Conservation (phyloP, 2,113 vertebrate species). For the Clarias magur region DNA sequence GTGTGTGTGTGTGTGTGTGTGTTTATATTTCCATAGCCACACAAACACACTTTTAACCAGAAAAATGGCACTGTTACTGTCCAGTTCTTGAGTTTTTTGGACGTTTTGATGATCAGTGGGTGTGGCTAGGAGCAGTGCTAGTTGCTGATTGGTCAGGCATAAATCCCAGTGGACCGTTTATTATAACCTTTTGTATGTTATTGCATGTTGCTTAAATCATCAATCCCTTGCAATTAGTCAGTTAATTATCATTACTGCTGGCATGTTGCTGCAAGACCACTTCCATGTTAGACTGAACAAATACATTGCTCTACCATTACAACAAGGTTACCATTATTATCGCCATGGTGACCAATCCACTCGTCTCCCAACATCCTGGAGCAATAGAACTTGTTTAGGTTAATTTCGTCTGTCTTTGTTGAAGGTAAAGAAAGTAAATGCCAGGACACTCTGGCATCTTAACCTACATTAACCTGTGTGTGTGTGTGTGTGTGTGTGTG, state of each 20-base stretch:
- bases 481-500: slow-evolving; percentile 42
- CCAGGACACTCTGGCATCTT: background rate
- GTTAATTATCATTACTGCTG: too few relatives aligned
- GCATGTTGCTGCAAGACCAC: background rate
- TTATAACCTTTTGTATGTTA: background rate
- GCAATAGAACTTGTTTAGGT: background rate
- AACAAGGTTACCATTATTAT: background rate
- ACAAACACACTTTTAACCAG: background rate
- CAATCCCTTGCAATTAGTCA: background rate
- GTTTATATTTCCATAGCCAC: background rate
- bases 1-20: too few relatives aligned
- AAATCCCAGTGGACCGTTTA: background rate
- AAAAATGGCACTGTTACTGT: background rate
- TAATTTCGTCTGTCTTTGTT: background rate
- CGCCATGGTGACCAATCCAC: background rate
- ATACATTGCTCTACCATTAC: background rate
- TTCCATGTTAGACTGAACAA: background rate
- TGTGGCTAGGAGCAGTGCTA: background rate
- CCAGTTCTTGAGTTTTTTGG: background rate
- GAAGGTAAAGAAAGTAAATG: background rate
- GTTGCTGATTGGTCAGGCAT: background rate
- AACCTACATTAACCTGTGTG: background rate
- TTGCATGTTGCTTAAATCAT: background rate
- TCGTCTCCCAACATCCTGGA: background rate
- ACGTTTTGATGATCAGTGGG: background rate